Base-by-base conservation (phyloP, 2,888 invertebrate genomes). In the Camptogramma bilineatum region DNA sequence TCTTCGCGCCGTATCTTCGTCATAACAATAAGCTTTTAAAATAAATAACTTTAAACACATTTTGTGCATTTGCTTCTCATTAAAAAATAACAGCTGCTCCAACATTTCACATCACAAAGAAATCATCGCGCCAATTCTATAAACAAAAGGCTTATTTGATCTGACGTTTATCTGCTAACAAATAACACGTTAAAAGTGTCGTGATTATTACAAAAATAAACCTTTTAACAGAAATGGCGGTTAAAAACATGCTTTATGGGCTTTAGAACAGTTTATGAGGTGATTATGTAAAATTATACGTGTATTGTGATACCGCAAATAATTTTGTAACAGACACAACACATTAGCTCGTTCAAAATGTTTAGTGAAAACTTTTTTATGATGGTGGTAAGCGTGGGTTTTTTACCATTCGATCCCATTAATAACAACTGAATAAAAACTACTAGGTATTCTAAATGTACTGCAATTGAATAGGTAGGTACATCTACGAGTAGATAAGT, bases 141-240 rank as follows among this genome's bases (percentile, higher is more conserved):
- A 70, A 71, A 71, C 68, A 70, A 73, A 68, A 70, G 66, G 51
- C 59, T 69, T 70, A 66, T 69, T 69, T 69, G 68, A 67, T 72
- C 59, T 72, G 75, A 71, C 78, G 68, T 64, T 62, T 68, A 48
- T 52, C 31, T 10, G 28, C 46, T 34, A 66, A 61, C 75, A 53
- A 53, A 76, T 77, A 68, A 71, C 69, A 68, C 68, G 75, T 70
- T 78, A 77, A 59, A 53, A 60, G 59, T 47, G 16, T 47, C 47
- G 66, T 76, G 78, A 79, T 79, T 79, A 78, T 74, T 73, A 72
- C 73, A 69, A 71, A 74, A 77, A 78, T 78, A 78, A 79, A 76
- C 70, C 73, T 76, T 74, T 74, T 72, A 74, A 62, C 73, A 64
- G 61, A 66, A 66, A 68, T 72, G 69, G 57, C 64, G 44, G 62